A percentile compares a stretch with the other conserved stretches of the same genome.
Conservation (phyloP, 2,888 invertebrate genomes). For the Drosophila anomelani region DNA sequence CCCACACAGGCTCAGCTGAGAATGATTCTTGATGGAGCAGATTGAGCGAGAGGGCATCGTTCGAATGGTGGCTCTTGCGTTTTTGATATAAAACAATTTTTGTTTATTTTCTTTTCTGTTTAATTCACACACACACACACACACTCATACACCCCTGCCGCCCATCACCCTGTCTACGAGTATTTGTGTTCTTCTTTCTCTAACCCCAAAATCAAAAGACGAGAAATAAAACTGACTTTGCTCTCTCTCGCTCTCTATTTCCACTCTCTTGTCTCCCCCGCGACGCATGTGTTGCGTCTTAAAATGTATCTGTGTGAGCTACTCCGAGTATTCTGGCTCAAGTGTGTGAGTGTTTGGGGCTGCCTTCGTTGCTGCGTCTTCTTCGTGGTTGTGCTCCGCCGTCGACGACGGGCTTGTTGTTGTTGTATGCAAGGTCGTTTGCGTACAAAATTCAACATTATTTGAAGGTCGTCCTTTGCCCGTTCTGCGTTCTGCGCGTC, state of each 20-base stretch:
- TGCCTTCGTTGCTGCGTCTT: constrained; percentile 45
- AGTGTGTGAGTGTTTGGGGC: constrained; percentile 42
- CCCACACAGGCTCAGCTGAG: constrained; percentile 67
- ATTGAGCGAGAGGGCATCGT: constrained; percentile 13
- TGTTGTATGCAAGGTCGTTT: constrained; percentile 85
- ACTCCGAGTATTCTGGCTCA: constrained; percentile 12
- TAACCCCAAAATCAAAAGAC: constrained; percentile 30
- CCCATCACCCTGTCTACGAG: constrained; percentile 8
- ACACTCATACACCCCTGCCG: constrained; percentile 12
- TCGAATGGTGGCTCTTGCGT: constrained; percentile 2
- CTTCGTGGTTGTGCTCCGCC: constrained; percentile 53
- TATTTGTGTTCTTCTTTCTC: constrained; percentile 54
- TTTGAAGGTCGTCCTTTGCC: constrained; percentile 85
- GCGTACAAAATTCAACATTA: constrained; percentile 85
- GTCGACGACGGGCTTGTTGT: constrained; percentile 63
- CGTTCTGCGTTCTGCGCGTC: constrained; percentile 55
- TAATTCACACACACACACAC: constrained; percentile 31
- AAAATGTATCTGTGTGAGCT: constrained; percentile 32
- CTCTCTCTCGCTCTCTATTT: constrained; percentile 44
- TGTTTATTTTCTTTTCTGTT: constrained; percentile 75
- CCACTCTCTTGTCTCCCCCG: constrained; percentile 32
- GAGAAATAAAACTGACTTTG: constrained; percentile 39
- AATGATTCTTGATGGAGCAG: constrained; percentile 60
- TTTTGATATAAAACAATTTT: constrained; percentile 65
- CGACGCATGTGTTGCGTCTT: constrained; percentile 74